A percentile compares a stretch with the other conserved stretches of the same genome.
Evolutionary conservation across 2,888 invertebrate genomes (phyloP).

Genomic region (Heteromyza rotundicornis): DNA sequence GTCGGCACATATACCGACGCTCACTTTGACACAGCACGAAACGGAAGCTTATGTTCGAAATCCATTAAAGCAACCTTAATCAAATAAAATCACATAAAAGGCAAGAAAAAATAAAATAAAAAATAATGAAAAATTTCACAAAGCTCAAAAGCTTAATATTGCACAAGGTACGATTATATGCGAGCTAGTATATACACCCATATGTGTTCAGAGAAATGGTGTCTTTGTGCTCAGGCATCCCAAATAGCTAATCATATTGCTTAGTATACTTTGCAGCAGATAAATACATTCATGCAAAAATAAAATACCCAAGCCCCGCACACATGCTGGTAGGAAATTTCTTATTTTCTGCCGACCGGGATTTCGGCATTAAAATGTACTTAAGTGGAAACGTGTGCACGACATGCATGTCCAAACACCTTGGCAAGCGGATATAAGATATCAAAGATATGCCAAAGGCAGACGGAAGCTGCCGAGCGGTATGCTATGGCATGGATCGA

Average conservation of each 20-base stretch:
- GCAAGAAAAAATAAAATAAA: neutral
- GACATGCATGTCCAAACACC: constrained; percentile 26
- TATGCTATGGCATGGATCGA: too few relatives aligned
- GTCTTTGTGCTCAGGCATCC: neutral
- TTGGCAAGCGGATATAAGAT: too few relatives aligned
- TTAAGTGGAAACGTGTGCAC: constrained; percentile 32
- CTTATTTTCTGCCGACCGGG: constrained; percentile 10
- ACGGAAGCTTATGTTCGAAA: neutral
- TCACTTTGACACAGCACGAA: too few relatives aligned
- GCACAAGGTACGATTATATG: neutral
- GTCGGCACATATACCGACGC: too few relatives aligned
- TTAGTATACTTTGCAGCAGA: too few relatives aligned
- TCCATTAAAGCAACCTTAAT: constrained; percentile 2
- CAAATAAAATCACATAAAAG: neutral
- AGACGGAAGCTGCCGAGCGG: too few relatives aligned
- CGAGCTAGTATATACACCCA: neutral
- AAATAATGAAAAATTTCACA: neutral
- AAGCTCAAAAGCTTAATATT: neutral
- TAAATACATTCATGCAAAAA: neutral
- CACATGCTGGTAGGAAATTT: too few relatives aligned
- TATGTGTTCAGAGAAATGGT: neutral
- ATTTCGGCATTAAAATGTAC: constrained; percentile 30
- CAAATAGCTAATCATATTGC: too few relatives aligned
- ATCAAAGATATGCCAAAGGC: too few relatives aligned
- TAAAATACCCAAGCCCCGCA: neutral